Conservation (phyloP, 2,797 vertebrate genomes). For the Rhabdomys pumilio region DNA sequence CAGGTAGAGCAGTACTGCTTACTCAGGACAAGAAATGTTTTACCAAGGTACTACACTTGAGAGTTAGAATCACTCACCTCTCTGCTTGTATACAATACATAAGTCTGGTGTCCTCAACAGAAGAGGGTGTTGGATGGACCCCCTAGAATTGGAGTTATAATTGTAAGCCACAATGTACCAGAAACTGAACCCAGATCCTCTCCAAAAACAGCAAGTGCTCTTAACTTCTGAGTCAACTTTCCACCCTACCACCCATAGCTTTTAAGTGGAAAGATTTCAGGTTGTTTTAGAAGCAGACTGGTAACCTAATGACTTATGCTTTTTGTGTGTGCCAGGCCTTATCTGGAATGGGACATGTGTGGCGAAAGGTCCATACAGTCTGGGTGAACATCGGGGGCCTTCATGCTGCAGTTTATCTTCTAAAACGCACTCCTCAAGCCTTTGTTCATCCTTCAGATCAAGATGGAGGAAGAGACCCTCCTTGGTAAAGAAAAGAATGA, state of each 20-base stretch:
- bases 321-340: constrained; percentile 91
- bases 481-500: constrained; percentile 78
- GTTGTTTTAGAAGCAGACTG: background rate
- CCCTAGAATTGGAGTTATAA: background rate
- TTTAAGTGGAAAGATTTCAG: constrained; percentile 28
- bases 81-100: background rate
- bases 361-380: constrained; percentile 94
- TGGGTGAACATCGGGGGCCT: constrained; percentile 99
- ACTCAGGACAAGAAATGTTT: constrained; percentile 99
- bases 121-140: background rate
- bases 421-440: constrained; percentile 91
- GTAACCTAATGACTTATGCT: background rate
- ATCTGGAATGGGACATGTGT: constrained; percentile 94
- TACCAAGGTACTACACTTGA: constrained; percentile 91
- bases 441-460: constrained; percentile 79
- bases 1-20: constrained; percentile 95
- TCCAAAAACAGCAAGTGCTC: background rate
- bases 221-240: background rate
- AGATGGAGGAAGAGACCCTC: constrained; percentile 58
- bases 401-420: constrained; percentile 96
- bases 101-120: background rate
- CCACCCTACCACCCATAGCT: background rate
- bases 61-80: background rate
- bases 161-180: background rate
- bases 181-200: background rate